Percentiles rank a stretch among this genome's conserved stretches.
These are phyloP conservation scores for Cairina moschata DNA, from an alignment of 2,113 vertebrate genomes.

Conservation along the genomic window DNA sequence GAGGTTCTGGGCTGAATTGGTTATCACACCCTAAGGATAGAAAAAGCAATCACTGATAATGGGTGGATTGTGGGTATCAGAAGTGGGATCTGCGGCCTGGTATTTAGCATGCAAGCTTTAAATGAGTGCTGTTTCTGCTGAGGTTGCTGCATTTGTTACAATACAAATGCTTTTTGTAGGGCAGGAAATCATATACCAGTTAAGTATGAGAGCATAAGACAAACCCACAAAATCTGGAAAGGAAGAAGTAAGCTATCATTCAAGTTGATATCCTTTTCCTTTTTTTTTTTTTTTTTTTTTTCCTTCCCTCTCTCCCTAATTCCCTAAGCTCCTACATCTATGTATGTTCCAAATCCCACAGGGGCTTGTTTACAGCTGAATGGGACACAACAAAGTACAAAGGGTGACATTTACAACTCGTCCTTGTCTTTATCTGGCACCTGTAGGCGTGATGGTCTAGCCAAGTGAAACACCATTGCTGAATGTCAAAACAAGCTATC, in stretches of 20 bases:
- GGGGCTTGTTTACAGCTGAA: no score
- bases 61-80: no score
- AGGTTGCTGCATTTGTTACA: neutral
- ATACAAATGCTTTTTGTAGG: neutral
- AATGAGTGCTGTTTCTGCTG: neutral
- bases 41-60: neutral
- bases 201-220: neutral
- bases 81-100: neutral
- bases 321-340: neutral
- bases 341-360: neutral
- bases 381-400: neutral
- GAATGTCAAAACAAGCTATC: neutral
- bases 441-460: neutral
- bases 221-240: no score
- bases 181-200: neutral
- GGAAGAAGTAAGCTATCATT: neutral
- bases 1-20: neutral
- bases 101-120: neutral
- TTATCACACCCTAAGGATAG: neutral
- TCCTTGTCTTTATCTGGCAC: constrained; percentile 45
- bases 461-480: neutral
- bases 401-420: constrained; percentile 21
- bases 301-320: neutral
- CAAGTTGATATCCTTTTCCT: neutral
- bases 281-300: no score